Conservation (phyloP, 2,797 vertebrate species). For the Cyprinella venusta region DNA sequence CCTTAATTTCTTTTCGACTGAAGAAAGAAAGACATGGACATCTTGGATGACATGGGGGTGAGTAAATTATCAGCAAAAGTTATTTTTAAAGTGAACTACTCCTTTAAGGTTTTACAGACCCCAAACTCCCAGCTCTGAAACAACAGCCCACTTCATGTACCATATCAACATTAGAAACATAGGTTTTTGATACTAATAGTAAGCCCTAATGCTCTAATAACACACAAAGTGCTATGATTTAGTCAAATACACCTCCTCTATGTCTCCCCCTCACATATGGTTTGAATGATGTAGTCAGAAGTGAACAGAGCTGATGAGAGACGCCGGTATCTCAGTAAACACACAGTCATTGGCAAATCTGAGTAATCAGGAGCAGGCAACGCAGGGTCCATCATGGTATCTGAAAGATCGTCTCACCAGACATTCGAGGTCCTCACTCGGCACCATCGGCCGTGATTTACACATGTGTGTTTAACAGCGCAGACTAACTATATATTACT, state of each 20-base stretch:
- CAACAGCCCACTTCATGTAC: too few species aligned
- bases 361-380: constrained; percentile 75
- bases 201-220: neutral
- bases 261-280: constrained; percentile 71
- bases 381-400: constrained; percentile 27
- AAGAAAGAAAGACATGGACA: too few species aligned
- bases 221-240: constrained; percentile 8
- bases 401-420: constrained; percentile 53
- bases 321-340: constrained; percentile 69
- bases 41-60: too few species aligned
- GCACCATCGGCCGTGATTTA: constrained; percentile 49
- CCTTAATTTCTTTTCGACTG: too few species aligned
- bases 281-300: constrained; percentile 74
- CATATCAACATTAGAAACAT: too few species aligned
- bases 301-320: constrained; percentile 76
- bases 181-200: too few species aligned
- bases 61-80: too few species aligned
- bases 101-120: too few species aligned
- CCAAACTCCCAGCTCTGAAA: too few species aligned
- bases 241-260: constrained; percentile 69
- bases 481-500: constrained; percentile 55
- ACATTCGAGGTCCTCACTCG: constrained; percentile 25
- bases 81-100: too few species aligned
- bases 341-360: constrained; percentile 74
- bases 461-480: constrained; percentile 53